Base-by-base conservation (phyloP, 2,888 invertebrate species). In the Lymantria dispar region DNA sequence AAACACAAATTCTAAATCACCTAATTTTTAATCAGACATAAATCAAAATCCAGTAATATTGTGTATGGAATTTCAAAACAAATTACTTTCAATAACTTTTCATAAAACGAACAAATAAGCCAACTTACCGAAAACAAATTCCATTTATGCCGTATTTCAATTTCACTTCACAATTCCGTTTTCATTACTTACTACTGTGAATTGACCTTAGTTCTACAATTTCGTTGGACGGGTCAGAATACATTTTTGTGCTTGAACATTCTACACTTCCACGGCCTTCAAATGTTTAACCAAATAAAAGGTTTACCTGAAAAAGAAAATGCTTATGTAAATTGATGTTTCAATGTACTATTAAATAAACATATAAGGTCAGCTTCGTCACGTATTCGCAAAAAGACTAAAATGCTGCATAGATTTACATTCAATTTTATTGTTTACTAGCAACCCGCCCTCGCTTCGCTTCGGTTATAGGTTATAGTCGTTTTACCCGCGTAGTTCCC, bases 281-380 rank as follows among this genome's bases (percentile, higher is more conserved):
- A 7, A 48, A 29, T 14, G 44, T 45, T 47, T 30, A 13, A 38
- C 33, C n/a, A 13, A 47, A 31, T 51, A 38, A 41, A 37, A 14
- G 15, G 45, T 49, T 45, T 64, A 64, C 64, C 64, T 64, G 63
- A 42, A 65, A 64, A 55, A 58, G 29, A 53, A 45, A 10, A 29
- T 33, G 1, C 8, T 33, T 33, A 33, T 33, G 8, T 33, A 33
- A 33, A 33, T 33, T 10, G 33, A 33, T 8, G 10, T 33, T 10
- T 33, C 9, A 36, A 36, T 9, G n/a, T 36, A 11, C 36, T 36
- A 36, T 36, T 3, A 3, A 41, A 15, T 9, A 39, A 13, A 39
- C 8, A 39, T 9, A 22, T 22, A 5, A 22, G 22, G 22, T 22
- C 5, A 22, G 3, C 22, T 22, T 22, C 22, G 5, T 22, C 5